Evolutionary conservation across 2,113 vertebrate genomes (phyloP), one percentile per base, ranked within the genome.

Genomic region (Tachycineta bicolor): DNA sequence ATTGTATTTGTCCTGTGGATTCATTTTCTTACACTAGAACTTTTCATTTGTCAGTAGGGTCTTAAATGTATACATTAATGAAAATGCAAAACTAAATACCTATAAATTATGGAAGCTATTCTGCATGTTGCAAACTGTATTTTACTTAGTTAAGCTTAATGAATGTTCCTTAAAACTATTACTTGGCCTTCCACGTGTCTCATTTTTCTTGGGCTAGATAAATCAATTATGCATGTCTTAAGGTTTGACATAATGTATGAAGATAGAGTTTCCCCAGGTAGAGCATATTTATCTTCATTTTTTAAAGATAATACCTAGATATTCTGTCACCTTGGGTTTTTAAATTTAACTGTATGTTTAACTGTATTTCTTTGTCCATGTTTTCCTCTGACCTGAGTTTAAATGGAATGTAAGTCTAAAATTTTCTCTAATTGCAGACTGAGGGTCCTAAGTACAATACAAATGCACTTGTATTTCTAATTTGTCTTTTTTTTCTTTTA

Each of bases 201-300:
- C 95, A 93, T 96, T 97, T 95, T 70, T 95, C 91, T 96, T 95
- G 91, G 76, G 50, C 46, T 81, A 76, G 67, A 92, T 96, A 96
- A 97, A 96, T 96, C 95, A 96, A 78, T 97, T 97, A 91, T 46
- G 25, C n/a, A 46, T 26, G 53, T 95, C 91, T 90, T 92, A 92
- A 89, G 56, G 83, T 96, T 95, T 93, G 91, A 78, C 85, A 88
- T 97, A 96, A 95, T 96, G 77, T 95, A 95, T 94, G 93, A 95
- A 85, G 80, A 89, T 95, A 92, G 12, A 44, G 23, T 93, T 92
- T 97, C 53, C 47, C 18, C 19, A 87, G 80, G 39, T 94, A 87
- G 13, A 63, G 39, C 24, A 11, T 90, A 93, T 97, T 97, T 94
- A 60, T 94, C 87, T 94, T 96, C 12, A 92, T 97, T 95, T 93